Conservation (phyloP, 2,888 invertebrate species). For the Lottia gigantea region DNA sequence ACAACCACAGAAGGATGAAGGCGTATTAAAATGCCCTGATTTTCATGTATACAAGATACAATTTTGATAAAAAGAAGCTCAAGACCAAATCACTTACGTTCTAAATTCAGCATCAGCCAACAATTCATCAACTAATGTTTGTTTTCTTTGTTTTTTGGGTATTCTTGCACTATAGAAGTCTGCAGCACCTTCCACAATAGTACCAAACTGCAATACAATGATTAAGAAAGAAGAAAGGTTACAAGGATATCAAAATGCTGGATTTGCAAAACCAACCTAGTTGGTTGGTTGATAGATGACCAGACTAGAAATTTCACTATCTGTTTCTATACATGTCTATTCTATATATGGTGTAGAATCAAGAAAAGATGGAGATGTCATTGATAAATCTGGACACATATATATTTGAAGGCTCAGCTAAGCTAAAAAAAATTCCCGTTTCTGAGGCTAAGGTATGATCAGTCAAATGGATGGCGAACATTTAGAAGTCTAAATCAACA, state of each 20-base stretch:
- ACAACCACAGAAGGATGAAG: no score
- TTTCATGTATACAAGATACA: neutral
- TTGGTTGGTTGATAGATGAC: no score
- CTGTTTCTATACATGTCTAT: no score
- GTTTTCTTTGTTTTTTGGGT: constrained; percentile 86
- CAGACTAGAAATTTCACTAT: no score
- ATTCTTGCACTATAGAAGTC: constrained; percentile 88
- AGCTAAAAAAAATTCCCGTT: no score
- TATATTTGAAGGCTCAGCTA: no score
- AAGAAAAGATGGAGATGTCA: no score
- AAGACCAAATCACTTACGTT: constrained; percentile 48
- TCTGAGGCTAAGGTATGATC: no score
- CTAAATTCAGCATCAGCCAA: constrained; percentile 86
- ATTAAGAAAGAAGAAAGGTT: neutral
- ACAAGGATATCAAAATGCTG: neutral
- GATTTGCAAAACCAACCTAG: neutral
- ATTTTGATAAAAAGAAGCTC: neutral
- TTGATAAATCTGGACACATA: no score
- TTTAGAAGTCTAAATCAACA: no score
- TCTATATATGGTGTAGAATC: no score
- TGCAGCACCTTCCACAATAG: constrained; percentile 81
- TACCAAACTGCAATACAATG: constrained; percentile 68
- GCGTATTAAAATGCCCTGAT: neutral
- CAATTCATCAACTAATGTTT: constrained; percentile 92
- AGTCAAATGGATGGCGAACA: no score